These are phyloP conservation scores for Liposcelis brunnea DNA, from an alignment of 2,888 invertebrate species.

Conservation along the genomic window DNA sequence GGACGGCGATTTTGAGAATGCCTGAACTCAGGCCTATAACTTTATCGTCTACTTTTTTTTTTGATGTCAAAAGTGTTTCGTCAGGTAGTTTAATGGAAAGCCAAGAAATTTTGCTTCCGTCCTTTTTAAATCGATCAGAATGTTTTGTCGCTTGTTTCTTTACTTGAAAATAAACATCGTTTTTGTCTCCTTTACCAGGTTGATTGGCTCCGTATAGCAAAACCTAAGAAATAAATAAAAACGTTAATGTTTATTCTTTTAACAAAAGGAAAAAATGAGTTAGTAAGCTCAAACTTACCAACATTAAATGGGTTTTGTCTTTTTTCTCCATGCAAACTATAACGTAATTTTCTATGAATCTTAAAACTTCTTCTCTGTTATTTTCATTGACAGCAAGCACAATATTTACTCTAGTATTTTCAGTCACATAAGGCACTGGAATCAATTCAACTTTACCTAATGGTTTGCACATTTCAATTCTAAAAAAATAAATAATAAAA, in stretches of 20 bases:
- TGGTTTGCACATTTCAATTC: constrained; percentile 67
- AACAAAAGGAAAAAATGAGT: constrained; percentile 12
- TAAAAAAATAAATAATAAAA: constrained; percentile 21
- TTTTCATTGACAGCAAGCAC: constrained; percentile 49
- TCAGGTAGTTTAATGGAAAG: constrained; percentile 44
- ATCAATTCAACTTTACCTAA: constrained; percentile 77
- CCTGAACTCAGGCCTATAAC: constrained; percentile 19
- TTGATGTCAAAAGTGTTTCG: constrained; percentile 15
- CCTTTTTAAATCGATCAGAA: constrained; percentile 45
- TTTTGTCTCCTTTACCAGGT: constrained; percentile 39
- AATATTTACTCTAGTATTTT: constrained; percentile 66
- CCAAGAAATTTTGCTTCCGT: constrained; percentile 50
- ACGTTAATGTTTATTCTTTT: constrained; percentile 10
- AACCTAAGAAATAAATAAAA: constrained; percentile 26
- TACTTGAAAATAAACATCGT: constrained; percentile 40
- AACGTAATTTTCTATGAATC: constrained; percentile 57
- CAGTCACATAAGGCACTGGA: constrained; percentile 89
- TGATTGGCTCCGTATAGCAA: constrained; percentile 46
- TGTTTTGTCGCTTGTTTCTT: constrained; percentile 45
- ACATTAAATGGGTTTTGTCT: constrained; percentile 58
- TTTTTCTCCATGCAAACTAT: constrained; percentile 53
- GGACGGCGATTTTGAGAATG: constrained; percentile 34
- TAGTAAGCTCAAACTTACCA: constrained; percentile 30
- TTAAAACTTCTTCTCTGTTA: constrained; percentile 35
- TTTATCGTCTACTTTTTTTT: constrained; percentile 24